A percentile compares a stretch with the other conserved stretches of the same genome.
phyloP scores from a whole-genome alignment of 1,140 invertebrate genomes.

The Vanessa tameamea region DNA sequence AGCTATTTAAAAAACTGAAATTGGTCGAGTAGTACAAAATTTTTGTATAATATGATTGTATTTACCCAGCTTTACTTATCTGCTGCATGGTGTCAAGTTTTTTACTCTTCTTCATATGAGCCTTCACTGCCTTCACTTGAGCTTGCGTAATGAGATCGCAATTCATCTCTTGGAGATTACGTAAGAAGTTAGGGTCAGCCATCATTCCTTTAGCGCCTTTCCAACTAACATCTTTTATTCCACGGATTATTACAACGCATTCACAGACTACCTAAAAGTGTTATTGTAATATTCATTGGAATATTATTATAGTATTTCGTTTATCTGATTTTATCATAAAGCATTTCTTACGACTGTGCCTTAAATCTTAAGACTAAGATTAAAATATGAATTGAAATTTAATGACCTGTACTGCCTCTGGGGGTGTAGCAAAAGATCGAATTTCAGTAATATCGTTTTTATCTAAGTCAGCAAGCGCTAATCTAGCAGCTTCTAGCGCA shows the following conservation, averaged over 20 bases:
- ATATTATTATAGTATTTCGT: too few relatives aligned
- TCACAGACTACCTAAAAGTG: constrained; percentile 86
- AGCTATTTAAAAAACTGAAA: neutral
- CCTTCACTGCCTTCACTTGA: constrained; percentile 86
- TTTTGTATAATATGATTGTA: constrained; percentile 39
- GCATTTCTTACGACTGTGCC: too few relatives aligned
- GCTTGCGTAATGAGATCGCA: constrained; percentile 88
- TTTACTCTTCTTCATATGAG: constrained; percentile 85
- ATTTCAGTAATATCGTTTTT: constrained; percentile 96
- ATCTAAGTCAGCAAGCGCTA: constrained; percentile 89
- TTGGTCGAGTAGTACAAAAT: neutral
- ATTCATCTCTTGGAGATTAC: constrained; percentile 91
- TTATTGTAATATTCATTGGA: neutral
- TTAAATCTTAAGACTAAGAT: too few relatives aligned
- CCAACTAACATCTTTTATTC: constrained; percentile 92
- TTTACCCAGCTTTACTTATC: constrained; percentile 88
- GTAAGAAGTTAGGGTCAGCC: constrained; percentile 92
- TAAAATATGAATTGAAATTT: neutral
- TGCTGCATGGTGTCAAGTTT: constrained; percentile 88
- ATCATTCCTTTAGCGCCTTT: constrained; percentile 94
- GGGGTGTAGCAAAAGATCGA: constrained; percentile 93
- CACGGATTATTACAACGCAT: constrained; percentile 91
- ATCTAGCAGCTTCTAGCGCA: constrained; percentile 88
- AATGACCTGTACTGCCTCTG: constrained; percentile 88
- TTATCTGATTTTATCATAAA: too few relatives aligned